Evolutionary conservation across 2,888 invertebrate species (phyloP).

Genomic region (Xylocampa areola): DNA sequence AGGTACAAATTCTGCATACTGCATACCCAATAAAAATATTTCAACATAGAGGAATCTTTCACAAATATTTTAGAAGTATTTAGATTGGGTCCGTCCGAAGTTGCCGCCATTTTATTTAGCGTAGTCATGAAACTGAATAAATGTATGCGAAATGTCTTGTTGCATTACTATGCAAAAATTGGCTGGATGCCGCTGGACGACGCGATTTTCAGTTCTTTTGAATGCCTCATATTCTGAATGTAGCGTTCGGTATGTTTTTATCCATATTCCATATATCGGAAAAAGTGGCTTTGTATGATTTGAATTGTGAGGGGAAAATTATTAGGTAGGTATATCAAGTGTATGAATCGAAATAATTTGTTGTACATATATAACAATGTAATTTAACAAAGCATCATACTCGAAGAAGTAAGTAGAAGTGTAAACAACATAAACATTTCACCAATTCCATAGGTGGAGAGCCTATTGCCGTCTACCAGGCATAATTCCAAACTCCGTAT

Average conservation of each 20-base stretch:
- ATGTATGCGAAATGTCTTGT: constrained; percentile 54
- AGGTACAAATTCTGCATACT: no score
- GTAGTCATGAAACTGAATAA: constrained; percentile 61
- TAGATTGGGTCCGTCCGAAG: constrained; percentile 51
- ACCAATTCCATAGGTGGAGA: no score
- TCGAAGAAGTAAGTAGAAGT: no score
- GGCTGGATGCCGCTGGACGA: constrained; percentile 23
- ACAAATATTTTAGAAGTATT: constrained; percentile 54
- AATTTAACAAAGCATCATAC: no score
- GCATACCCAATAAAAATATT: constrained; percentile 35
- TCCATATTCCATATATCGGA: background rate
- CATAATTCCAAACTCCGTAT: no score
- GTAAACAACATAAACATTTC: no score
- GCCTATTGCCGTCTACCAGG: no score
- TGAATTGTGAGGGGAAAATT: background rate
- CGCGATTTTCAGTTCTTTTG: constrained; percentile 16
- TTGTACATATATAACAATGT: no score
- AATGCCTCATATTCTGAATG: constrained; percentile 18
- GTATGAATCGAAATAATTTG: background rate
- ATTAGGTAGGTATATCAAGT: background rate
- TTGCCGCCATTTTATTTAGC: constrained; percentile 55
- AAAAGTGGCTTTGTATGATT: constrained; percentile 6
- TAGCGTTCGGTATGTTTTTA: constrained; percentile 4
- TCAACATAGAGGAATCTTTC: constrained; percentile 18
- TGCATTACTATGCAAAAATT: constrained; percentile 51